Evolutionary conservation across 1,140 invertebrate genomes (phyloP).

Genomic region (Prorops nasuta): DNA sequence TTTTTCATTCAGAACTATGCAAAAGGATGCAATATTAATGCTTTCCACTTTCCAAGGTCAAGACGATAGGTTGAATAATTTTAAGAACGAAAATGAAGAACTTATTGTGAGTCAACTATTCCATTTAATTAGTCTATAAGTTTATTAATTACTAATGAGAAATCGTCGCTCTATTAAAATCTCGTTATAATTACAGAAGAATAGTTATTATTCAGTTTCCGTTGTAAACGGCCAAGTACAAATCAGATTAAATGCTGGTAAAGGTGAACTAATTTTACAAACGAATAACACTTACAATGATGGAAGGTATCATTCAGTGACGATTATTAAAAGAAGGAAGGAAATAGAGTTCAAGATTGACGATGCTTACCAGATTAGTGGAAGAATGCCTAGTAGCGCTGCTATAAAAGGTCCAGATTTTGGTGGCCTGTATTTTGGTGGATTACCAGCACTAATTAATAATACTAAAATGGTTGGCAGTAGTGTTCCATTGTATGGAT

Average conservation of each 20-base stretch:
- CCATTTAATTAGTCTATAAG: background rate
- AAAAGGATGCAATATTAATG: conserved; percentile 70
- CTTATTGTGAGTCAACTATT: conserved; percentile 28
- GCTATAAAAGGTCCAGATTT: conserved; percentile 56
- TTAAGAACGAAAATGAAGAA: conserved; percentile 28
- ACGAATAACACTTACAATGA: conserved; percentile 66
- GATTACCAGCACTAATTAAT: conserved; percentile 59
- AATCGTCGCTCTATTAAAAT: background rate
- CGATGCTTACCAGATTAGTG: conserved; percentile 59
- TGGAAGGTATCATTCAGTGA: conserved; percentile 63
- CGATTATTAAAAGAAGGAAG: conserved; percentile 58
- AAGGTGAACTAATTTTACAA: conserved; percentile 61
- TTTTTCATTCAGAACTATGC: conserved; percentile 75
- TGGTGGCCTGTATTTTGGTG: conserved; percentile 64
- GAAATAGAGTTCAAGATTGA: conserved; percentile 65
- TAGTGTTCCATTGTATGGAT: conserved; percentile 63
- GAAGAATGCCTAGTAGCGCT: conserved; percentile 53
- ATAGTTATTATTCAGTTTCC: conserved; percentile 69
- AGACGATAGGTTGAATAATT: conserved; percentile 39
- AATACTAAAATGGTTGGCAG: conserved; percentile 59
- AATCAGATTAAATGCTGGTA: conserved; percentile 68
- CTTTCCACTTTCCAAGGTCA: conserved; percentile 68
- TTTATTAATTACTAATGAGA: background rate
- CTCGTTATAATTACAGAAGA: conserved; percentile 33
- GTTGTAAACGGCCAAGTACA: conserved; percentile 66